A percentile compares a stretch with the other conserved stretches of the same genome.
Conservation (phyloP, 1,140 invertebrate species). For the Solenopsis invicta region DNA sequence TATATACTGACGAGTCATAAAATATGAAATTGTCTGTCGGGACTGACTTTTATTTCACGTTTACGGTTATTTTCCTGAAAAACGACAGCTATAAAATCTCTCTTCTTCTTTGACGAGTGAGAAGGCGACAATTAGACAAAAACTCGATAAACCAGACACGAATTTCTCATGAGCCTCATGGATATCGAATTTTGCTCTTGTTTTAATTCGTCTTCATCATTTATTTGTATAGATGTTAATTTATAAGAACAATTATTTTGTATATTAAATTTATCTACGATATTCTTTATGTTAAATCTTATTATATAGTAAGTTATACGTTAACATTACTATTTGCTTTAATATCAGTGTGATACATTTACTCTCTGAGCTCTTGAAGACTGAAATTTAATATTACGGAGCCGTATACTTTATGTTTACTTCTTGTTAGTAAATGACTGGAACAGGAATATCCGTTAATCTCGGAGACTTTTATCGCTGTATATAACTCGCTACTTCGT, state of each 20-base stretch:
- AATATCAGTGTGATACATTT: conserved; percentile 21
- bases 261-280: background rate
- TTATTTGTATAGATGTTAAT: background rate
- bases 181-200: conserved; percentile 33
- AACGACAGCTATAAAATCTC: conserved; percentile 41
- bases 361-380: conserved; percentile 4
- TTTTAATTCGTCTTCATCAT: background rate
- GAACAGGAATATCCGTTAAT: conserved; percentile 34
- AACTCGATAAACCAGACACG: conserved; percentile 61
- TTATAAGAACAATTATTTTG: background rate
- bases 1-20: conserved; percentile 46
- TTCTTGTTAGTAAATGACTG: conserved; percentile 44
- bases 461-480: conserved; percentile 15
- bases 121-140: conserved; percentile 56
- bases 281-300: background rate
- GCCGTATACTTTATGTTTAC: conserved; percentile 34
- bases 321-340: conserved; percentile 23
- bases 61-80: conserved; percentile 63
- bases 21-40: conserved; percentile 52
- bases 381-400: conserved; percentile 38
- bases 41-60: conserved; percentile 48
- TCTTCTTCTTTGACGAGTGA: background rate
- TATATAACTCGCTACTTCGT: conserved; percentile 18
- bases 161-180: conserved; percentile 47
- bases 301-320: background rate